A percentile compares a stretch with the other conserved stretches of the same genome.
phyloP scores from a whole-genome alignment of 2,888 invertebrate species.

The Harpagoxenus sublaevis region DNA sequence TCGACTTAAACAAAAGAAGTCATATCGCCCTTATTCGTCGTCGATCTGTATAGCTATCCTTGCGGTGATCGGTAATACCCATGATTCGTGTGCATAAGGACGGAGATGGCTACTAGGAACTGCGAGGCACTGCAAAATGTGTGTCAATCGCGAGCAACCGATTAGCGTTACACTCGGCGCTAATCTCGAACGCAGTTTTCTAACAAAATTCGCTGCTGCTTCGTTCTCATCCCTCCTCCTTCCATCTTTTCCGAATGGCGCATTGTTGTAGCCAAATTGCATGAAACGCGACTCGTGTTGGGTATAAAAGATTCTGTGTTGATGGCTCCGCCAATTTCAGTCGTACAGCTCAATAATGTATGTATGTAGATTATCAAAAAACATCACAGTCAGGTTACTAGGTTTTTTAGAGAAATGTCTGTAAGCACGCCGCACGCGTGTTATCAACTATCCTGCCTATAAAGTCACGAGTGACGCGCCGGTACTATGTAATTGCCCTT shows the following conservation, averaged over 20 bases:
- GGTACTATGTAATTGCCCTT: slow-evolving; percentile 10
- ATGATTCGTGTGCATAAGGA: slow-evolving; percentile 76
- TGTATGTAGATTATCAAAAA: slow-evolving; percentile 81
- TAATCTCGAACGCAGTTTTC: slow-evolving; percentile 61
- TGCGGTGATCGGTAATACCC: slow-evolving; percentile 56
- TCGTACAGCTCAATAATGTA: slow-evolving; percentile 64
- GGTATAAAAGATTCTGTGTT: slow-evolving; percentile 48
- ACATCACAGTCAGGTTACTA: slow-evolving; percentile 82
- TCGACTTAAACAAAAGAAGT: slow-evolving; percentile 38
- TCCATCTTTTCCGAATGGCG: neutral
- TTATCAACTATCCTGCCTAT: slow-evolving; percentile 25
- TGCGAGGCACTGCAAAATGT: slow-evolving; percentile 76
- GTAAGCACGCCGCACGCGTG: slow-evolving; percentile 39
- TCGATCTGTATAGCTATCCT: slow-evolving; percentile 29
- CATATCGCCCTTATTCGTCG: slow-evolving; percentile 11
- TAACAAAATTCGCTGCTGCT: slow-evolving; percentile 63
- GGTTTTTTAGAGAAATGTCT: slow-evolving; percentile 71
- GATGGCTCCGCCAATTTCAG: slow-evolving; percentile 67
- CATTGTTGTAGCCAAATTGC: slow-evolving; percentile 22
- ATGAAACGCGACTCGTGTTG: slow-evolving; percentile 49
- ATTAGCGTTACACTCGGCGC: slow-evolving; percentile 61
- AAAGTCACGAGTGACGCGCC: slow-evolving; percentile 13
- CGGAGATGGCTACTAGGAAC: slow-evolving; percentile 84
- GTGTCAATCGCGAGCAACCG: slow-evolving; percentile 57
- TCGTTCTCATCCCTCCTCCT: slow-evolving; percentile 23